Evolutionary conservation across 1,140 invertebrate genomes (phyloP), one percentile per base, ranked within the genome.

Genomic region (Ceratoteleas bidentatus): DNA sequence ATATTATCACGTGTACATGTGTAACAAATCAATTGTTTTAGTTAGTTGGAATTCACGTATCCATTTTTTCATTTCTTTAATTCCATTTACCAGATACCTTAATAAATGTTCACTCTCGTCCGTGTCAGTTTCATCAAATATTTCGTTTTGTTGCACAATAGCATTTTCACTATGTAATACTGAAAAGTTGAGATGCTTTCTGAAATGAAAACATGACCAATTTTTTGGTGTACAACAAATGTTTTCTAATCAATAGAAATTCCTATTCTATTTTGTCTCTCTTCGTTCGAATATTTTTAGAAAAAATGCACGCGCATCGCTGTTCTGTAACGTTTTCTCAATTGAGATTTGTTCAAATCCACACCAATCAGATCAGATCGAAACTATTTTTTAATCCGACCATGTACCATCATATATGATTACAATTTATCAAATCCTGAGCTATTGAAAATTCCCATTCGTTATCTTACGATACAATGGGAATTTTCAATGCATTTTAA

Each of bases 181-280:
- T 24, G 24, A 24, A 24, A 24, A 24, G 24, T 24, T 24, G 24
- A 1, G 24, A 24, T 4, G 24, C 24, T 24, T 24, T 24, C 24
- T 24, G 24, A 24, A 24, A 24, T 24, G 24, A 24, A 49, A 68
- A 68, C 40, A 60, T 47, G n/a, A 8, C 15, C 6, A 50, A 61
- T 61, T 36, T 53, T 40, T 65, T 40, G 14, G 43, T 6, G 43
- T 57, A n/a, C 54, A 58, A 69, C 45, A 69, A 57, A 58, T 58
- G 47, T 60, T 70, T 53, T 70, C 56, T 70, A 70, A 70, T 70
- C 56, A 60, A 60, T 70, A 60, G 34, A 50, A 58, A 70, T 69
- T 58, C 16, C 53, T 70, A 60, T 60, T 60, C 34, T 45, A 70
- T 60, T 70, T 60, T 60, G 54, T 60, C 43, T 58, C 65, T 57